Conservation (phyloP, 2,888 invertebrate species). For the Drepanosiphum platanoidis region DNA sequence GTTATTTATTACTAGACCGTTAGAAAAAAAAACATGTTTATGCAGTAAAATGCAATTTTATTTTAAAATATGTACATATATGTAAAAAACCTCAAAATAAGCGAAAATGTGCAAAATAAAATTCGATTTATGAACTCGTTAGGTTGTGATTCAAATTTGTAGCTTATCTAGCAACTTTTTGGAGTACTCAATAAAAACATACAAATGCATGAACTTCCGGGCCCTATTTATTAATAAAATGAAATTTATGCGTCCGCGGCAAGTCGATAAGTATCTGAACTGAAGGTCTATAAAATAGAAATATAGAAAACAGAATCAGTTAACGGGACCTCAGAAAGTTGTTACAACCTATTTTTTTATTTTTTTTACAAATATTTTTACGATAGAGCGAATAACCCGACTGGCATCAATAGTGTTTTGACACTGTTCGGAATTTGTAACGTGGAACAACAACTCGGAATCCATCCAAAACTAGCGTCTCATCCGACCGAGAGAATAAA, state of each 20-base stretch:
- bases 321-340: not conserved
- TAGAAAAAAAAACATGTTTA: too few species aligned
- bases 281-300: not conserved
- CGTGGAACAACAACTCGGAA: not conserved
- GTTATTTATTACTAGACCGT: too few species aligned
- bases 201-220: too few species aligned
- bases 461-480: not conserved
- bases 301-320: not conserved
- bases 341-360: too few species aligned
- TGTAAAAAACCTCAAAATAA: too few species aligned
- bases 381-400: not conserved
- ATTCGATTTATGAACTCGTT: too few species aligned
- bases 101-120: too few species aligned
- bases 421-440: not conserved
- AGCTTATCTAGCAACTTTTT: too few species aligned
- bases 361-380: not conserved
- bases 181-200: too few species aligned
- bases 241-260: not conserved
- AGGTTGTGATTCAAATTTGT: too few species aligned
- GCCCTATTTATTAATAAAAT: not conserved
- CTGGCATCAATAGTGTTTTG: not conserved
- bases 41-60: too few species aligned
- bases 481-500: not conserved
- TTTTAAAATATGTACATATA: too few species aligned
- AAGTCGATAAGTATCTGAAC: not conserved